Evolutionary conservation across 2,888 invertebrate genomes (phyloP), one percentile per base, ranked within the genome.

Genomic region (Tetanocera ferruginea): DNA sequence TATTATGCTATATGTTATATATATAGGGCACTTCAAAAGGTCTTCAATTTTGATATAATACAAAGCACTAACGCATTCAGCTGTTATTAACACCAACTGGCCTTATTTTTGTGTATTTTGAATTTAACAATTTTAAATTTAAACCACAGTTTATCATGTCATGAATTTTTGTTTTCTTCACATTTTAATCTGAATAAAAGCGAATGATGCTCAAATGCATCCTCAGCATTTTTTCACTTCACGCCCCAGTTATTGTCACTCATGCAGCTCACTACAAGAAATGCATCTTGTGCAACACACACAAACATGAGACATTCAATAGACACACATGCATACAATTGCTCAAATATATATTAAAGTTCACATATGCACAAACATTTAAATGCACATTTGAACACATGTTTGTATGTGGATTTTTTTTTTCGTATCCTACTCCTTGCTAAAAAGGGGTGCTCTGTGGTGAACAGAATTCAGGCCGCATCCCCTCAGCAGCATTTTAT

Each of bases 201-300:
- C 43, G 43, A 43, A 43, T 14, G 11, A 43, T 43, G 11, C 43
- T 55, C 55, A 23, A 55, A 55, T 55, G 25, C 51, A 69, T 43
- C 69, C 43, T 43, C 51, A 69, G n/a, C 25, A 67, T 69, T 43
- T 69, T 19, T 43, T 25, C 49, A 60, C 57, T 49, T 69, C 69
- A 69, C 43, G 69, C 69, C 49, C 23, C 51, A 51, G 28, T 25
- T 69, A 43, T 49, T 23, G 69, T 43, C 25, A 28, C 43, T 69
- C 69, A 69, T 69, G 69, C 69, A 51, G 43, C 43, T 43, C 43
- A 43, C 43, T 11, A 11, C 43, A 14, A 43, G 43, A 43, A 43
- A 43, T 43, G 43, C 14, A 43, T 43, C 43, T 43, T 43, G 14
- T 43, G 43, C 43, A 43, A 11, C 11, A 43, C 43, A 43, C 43